Percentiles rank a stretch among this genome's conserved stretches.
Conservation (phyloP, 2,797 vertebrate species). For the Poeciliopsis paucimaculata region DNA sequence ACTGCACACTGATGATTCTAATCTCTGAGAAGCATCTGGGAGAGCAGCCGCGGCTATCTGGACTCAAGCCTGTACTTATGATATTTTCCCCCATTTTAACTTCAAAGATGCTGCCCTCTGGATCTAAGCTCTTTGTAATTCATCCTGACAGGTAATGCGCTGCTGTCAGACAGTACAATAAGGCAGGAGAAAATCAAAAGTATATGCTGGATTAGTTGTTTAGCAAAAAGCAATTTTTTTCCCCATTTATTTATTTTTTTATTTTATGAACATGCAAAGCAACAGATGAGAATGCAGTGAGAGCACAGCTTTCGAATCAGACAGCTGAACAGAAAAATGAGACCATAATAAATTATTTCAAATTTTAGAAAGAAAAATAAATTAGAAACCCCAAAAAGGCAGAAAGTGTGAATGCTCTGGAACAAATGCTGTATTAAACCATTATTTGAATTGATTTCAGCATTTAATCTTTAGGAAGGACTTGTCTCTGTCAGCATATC, state of each 20-base stretch:
- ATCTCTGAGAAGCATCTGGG: constrained; percentile 77
- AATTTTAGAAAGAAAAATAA: background rate
- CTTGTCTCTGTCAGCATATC: background rate
- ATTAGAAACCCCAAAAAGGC: background rate
- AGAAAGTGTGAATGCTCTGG: background rate
- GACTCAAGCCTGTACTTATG: constrained; percentile 76
- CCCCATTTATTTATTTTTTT: background rate
- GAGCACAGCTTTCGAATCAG: constrained; percentile 21
- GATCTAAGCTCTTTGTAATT: constrained; percentile 76
- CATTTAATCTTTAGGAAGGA: background rate
- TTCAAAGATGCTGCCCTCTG: constrained; percentile 74
- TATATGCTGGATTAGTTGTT: constrained; percentile 49
- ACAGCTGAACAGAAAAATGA: constrained; percentile 10
- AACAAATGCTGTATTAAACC: background rate
- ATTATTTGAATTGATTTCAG: background rate
- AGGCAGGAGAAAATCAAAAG: constrained; percentile 60
- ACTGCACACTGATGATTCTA: constrained; percentile 73
- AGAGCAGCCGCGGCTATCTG: constrained; percentile 72
- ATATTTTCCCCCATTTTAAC: constrained; percentile 79
- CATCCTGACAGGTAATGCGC: constrained; percentile 73
- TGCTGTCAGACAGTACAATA: constrained; percentile 69
- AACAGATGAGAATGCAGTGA: constrained; percentile 18
- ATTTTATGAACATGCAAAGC: constrained; percentile 38
- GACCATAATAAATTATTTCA: background rate
- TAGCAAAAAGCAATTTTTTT: constrained; percentile 34